Percentiles rank a stretch among this genome's conserved stretches.
phyloP scores from a whole-genome alignment of 2,113 vertebrate species.

The Pterocles gutturalis region DNA sequence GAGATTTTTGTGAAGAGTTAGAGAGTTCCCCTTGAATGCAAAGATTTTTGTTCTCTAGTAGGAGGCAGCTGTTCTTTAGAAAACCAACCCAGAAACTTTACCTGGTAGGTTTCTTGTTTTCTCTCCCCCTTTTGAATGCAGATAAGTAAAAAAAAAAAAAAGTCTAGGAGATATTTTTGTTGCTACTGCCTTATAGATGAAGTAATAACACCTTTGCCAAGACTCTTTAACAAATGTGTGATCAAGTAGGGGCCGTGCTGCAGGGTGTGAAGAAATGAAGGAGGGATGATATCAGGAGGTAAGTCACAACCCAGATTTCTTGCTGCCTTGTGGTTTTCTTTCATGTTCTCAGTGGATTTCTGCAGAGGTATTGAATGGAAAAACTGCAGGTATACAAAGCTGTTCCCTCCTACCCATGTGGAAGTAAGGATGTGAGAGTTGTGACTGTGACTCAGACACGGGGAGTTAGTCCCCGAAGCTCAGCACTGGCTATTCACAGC shows the following conservation, averaged over 20 bases:
- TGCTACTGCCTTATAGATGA: neutral
- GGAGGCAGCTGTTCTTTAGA: neutral
- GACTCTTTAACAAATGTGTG: neutral
- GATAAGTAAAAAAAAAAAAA: neutral
- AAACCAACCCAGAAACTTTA: neutral
- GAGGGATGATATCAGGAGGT: neutral
- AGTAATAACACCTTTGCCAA: neutral
- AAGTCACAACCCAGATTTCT: conserved; percentile 6
- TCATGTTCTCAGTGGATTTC: neutral
- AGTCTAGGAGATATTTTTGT: neutral
- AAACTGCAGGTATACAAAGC: neutral
- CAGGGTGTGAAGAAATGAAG: neutral
- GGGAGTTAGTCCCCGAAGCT: neutral
- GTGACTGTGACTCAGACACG: neutral
- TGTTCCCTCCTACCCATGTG: neutral
- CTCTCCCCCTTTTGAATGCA: neutral
- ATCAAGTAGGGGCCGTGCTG: neutral
- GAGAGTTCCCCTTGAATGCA: neutral
- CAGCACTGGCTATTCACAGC: neutral
- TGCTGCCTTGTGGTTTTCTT: neutral
- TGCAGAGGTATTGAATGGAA: neutral
- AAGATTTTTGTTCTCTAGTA: neutral
- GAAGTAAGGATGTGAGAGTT: neutral
- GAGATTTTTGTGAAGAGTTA: neutral
- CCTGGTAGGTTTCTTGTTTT: neutral